Conservation (phyloP, 2,888 invertebrate species). For the Drosophila paramelanica region DNA sequence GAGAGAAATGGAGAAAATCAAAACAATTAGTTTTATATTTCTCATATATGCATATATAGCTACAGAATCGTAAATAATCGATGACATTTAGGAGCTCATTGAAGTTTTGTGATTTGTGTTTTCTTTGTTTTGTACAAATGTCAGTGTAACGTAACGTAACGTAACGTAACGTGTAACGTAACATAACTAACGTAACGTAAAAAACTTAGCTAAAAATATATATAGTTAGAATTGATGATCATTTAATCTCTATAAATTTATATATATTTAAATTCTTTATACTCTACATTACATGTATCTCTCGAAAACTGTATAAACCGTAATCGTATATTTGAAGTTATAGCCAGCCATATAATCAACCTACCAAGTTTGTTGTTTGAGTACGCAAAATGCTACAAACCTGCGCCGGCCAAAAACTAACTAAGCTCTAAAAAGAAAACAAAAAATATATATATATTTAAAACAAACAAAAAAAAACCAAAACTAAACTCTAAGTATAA, state of each 20-base stretch:
- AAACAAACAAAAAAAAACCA: slow-evolving; percentile 26
- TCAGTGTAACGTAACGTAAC: slow-evolving; percentile 25
- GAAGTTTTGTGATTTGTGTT: slow-evolving; percentile 25
- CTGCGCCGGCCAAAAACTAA: slow-evolving; percentile 82
- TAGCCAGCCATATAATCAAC: slow-evolving; percentile 73
- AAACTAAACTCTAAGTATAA: slow-evolving; percentile 70
- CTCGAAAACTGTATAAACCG: slow-evolving; percentile 63
- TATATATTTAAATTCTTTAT: slow-evolving; percentile 36
- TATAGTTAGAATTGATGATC: slow-evolving; percentile 26
- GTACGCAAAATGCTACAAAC: slow-evolving; percentile 81
- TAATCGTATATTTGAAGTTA: slow-evolving; percentile 76
- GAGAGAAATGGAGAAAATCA: slow-evolving; percentile 7
- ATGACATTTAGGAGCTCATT: slow-evolving; percentile 38
- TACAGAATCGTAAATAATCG: slow-evolving; percentile 12
- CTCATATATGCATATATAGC: slow-evolving; percentile 14
- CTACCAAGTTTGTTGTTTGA: slow-evolving; percentile 72
- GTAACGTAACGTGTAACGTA: slow-evolving; percentile 26
- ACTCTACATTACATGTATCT: slow-evolving; percentile 41
- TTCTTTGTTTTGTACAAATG: slow-evolving; percentile 24
- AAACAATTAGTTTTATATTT: slow-evolving; percentile 28
- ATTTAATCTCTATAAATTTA: slow-evolving; percentile 26
- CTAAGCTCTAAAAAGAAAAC: slow-evolving; percentile 44
- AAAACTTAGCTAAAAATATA: slow-evolving; percentile 34
- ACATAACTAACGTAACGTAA: slow-evolving; percentile 35
- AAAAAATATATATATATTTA: slow-evolving; percentile 1